Base-by-base conservation (phyloP, 1,140 invertebrate genomes). In the Pseudomyrmex flavicornis region DNA sequence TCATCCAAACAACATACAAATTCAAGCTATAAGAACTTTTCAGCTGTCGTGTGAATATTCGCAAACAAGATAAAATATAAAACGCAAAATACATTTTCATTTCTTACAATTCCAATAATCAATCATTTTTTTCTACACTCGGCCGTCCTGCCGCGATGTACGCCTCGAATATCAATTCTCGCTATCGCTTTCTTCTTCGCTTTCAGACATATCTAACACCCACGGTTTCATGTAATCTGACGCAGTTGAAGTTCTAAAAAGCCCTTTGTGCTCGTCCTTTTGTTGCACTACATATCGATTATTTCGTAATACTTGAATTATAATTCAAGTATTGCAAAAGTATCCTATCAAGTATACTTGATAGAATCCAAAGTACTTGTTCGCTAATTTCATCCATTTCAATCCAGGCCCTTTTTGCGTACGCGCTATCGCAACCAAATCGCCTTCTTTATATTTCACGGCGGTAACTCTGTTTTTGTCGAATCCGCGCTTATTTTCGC, bases 241-340 rank as follows among this genome's bases (percentile, higher is more conserved):
- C 4, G 48, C 46, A 10, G 68, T 9, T 10, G 46, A 52, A 0
- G 48, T 70, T 22, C 15, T 46, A 0, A 22, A 10, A n/a, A 8
- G 68, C 4, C 68, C 68, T 3, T 70, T 52, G 52, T 70, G 68
- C 8, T 56, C 68, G 15, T 52, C 68, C 15, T 20, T 10, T 26
- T 5, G 5, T 8, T 13, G 10, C 7, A 70, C 48, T 22, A 54
- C 7, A 70, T 70, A 70, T 3, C 15, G 48, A 10, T 70, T 35
- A 8, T 70, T 70, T 0, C 50, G 15, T 2, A 54, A 5, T 9
- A 70, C 17, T 9, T 1, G 22, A 8, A 10, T 26, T 17, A 17
- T 17, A 17, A 17, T 17, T 17, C 17, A 17, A 17, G 17, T 17
- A 17, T 17, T 17, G 17, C 17, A 17, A 17, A 17, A 17, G 0